Percentiles rank a stretch among this genome's conserved stretches.
Evolutionary conservation across 2,797 vertebrate genomes (phyloP).

Genomic region (Gadopsis marmoratus): DNA sequence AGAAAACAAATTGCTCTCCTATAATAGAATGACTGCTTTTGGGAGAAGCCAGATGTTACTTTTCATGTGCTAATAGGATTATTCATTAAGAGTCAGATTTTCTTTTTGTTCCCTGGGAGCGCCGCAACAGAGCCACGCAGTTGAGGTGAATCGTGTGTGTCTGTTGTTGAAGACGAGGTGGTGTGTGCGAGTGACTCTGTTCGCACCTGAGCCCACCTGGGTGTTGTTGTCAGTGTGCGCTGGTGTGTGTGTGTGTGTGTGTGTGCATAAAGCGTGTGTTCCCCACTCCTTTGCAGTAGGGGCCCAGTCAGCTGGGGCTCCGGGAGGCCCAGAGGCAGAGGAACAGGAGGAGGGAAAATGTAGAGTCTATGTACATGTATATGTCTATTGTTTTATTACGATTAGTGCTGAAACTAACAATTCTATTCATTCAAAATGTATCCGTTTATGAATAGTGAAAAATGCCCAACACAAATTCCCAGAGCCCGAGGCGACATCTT

Average conservation of each 20-base stretch:
- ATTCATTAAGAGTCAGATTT: conserved; percentile 75
- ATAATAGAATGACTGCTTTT: conserved; percentile 66
- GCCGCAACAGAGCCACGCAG: conserved; percentile 24
- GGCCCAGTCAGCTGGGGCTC: conserved; percentile 43
- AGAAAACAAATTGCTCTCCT: conserved; percentile 70
- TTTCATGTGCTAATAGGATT: conserved; percentile 84
- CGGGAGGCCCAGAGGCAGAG: conserved; percentile 43
- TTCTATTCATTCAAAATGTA: neutral
- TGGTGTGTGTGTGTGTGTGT: conserved; percentile 28
- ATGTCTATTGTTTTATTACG: neutral
- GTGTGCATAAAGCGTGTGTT: conserved; percentile 36
- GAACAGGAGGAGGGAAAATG: conserved; percentile 7
- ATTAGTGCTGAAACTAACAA: neutral
- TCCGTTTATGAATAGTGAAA: neutral
- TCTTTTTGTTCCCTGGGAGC: conserved; percentile 12
- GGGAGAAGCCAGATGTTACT: conserved; percentile 80
- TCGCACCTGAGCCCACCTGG: conserved; percentile 61
- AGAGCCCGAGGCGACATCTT: neutral
- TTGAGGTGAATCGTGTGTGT: conserved; percentile 43
- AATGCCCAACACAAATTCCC: neutral
- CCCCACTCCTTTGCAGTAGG: conserved; percentile 40
- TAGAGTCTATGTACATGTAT: neutral
- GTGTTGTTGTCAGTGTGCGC: conserved; percentile 39
- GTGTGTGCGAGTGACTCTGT: conserved; percentile 12
- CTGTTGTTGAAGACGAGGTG: conserved; percentile 4